Conservation (phyloP, 2,888 invertebrate genomes). For the Ectemnius continuus region DNA sequence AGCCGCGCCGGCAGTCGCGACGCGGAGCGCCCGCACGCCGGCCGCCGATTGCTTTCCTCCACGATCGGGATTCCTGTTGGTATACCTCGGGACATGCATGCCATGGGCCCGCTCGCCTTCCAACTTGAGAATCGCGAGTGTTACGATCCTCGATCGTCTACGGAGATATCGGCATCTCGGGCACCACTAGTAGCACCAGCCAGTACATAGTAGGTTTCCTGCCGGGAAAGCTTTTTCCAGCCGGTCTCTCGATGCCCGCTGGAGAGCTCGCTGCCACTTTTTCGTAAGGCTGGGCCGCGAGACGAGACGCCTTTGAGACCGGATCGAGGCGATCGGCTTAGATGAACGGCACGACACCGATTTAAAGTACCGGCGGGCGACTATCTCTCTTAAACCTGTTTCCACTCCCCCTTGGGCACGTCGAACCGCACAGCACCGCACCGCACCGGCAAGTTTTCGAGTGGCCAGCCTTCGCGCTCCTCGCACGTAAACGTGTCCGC, state of each 20-base stretch:
- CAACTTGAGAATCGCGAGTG: slow-evolving; percentile 48
- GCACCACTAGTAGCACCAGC: slow-evolving; percentile 10
- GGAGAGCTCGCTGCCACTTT: neutral
- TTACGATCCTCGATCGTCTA: neutral
- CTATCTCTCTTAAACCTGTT: slow-evolving; percentile 61
- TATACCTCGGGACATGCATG: slow-evolving; percentile 56
- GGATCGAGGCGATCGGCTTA: slow-evolving; percentile 1
- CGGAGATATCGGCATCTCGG: neutral
- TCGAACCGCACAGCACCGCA: slow-evolving; percentile 40
- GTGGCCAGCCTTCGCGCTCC: slow-evolving; percentile 43
- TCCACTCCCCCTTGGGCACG: slow-evolving; percentile 57
- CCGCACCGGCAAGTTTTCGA: slow-evolving; percentile 58
- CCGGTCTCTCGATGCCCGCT: neutral
- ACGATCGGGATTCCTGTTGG: neutral
- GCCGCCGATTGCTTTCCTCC: slow-evolving; percentile 43
- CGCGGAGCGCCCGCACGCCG: slow-evolving; percentile 73
- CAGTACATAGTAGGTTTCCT: slow-evolving; percentile 15
- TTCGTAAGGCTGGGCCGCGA: neutral
- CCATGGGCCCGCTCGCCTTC: slow-evolving; percentile 62
- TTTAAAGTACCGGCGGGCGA: slow-evolving; percentile 59
- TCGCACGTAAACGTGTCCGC: slow-evolving; percentile 23
- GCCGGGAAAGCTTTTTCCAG: slow-evolving; percentile 2
- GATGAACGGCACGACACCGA: slow-evolving; percentile 47
- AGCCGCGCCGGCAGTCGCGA: slow-evolving; percentile 73
- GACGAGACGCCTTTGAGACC: neutral